phyloP scores from a whole-genome alignment of 2,113 vertebrate species.

The Spilogale gracilis region DNA sequence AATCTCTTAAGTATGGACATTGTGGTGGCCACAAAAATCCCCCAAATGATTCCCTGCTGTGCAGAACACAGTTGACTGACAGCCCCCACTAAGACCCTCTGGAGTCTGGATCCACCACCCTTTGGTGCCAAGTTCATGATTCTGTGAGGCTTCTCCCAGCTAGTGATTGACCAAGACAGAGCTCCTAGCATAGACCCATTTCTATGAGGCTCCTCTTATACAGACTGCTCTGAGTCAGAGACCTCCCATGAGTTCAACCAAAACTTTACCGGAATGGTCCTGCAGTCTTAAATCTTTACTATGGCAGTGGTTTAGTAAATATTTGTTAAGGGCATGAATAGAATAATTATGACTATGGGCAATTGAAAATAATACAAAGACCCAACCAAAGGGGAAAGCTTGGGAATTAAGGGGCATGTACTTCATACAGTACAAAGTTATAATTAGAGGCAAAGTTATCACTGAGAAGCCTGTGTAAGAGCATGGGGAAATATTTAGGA shows the following conservation, averaged over 20 bases:
- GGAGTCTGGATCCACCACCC: no score
- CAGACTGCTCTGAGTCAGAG: neutral
- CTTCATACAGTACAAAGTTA: neutral
- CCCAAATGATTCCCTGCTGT: neutral
- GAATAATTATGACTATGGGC: neutral
- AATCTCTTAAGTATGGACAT: neutral
- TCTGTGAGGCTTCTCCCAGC: neutral
- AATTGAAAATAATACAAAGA: slow-evolving; percentile 14
- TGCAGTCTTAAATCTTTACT: no score
- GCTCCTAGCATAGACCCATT: rapidly evolving
- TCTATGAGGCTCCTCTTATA: no score
- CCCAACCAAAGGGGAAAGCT: neutral
- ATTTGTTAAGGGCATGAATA: neutral
- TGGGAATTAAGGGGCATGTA: neutral
- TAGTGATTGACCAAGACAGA: neutral
- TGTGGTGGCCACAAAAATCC: neutral
- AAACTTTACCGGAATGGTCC: neutral
- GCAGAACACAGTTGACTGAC: neutral
- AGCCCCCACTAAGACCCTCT: neutral
- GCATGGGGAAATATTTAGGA: neutral
- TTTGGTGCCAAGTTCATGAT: neutral
- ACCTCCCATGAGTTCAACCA: neutral
- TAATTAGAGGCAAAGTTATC: neutral
- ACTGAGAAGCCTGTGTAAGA: neutral
- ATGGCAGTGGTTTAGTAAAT: neutral